These are phyloP conservation scores for Zygothrica quintamaculata DNA, from an alignment of 2,888 invertebrate species.

Conservation along the genomic window DNA sequence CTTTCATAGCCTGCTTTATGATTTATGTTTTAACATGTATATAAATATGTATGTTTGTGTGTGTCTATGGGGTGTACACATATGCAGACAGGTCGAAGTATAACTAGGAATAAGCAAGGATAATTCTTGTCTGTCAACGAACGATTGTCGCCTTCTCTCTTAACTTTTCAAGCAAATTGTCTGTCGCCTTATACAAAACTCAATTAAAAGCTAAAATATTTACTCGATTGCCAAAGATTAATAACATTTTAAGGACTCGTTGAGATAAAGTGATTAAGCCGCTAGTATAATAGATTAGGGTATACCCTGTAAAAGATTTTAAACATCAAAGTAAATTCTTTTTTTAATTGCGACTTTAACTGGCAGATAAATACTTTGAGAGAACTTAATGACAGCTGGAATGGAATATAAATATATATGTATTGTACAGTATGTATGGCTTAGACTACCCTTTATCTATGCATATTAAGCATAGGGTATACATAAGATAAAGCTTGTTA, in stretches of 20 bases:
- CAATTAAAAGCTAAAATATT: slow-evolving; percentile 74
- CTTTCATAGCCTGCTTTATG: slow-evolving; percentile 26
- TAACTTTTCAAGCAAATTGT: slow-evolving; percentile 71
- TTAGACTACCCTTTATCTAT: neutral
- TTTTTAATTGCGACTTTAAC: neutral
- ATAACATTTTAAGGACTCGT: slow-evolving; percentile 68
- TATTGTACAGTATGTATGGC: neutral
- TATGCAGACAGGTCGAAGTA: slow-evolving; percentile 22
- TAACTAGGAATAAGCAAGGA: slow-evolving; percentile 9
- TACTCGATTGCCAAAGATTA: slow-evolving; percentile 72
- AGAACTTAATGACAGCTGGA: too few species aligned
- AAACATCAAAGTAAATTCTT: too few species aligned
- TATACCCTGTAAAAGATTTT: slow-evolving; percentile 12
- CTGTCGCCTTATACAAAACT: slow-evolving; percentile 59
- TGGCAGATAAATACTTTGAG: too few species aligned
- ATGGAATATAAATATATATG: neutral
- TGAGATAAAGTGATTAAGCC: too few species aligned
- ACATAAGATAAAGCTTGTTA: slow-evolving; percentile 69
- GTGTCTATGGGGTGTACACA: too few species aligned
- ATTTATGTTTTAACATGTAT: slow-evolving; percentile 8
- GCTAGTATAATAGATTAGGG: slow-evolving; percentile 8
- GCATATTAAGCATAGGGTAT: slow-evolving; percentile 21
- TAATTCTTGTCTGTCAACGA: slow-evolving; percentile 33
- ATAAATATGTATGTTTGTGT: slow-evolving; percentile 2
- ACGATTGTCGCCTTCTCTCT: slow-evolving; percentile 20